Base-by-base conservation (phyloP, 1,140 invertebrate genomes). In the Leptinotarsa undecemlineata region DNA sequence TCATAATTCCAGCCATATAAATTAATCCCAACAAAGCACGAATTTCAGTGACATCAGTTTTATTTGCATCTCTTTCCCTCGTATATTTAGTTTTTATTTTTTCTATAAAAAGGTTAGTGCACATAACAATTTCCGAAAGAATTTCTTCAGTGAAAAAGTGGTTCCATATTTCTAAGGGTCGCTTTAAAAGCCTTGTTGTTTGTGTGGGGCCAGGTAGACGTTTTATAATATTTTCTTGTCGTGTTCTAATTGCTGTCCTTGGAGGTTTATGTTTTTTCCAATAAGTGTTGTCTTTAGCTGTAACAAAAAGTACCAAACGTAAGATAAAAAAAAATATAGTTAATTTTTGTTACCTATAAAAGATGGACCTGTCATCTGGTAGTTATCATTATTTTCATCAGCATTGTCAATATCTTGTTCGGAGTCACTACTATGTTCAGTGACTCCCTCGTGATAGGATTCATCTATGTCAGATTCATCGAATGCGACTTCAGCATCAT, bases 1-100 rank as follows among this genome's bases (percentile, higher is more conserved):
- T n/a, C n/a, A n/a, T n/a, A n/a, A n/a, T n/a, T n/a, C n/a, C n/a
- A n/a, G n/a, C n/a, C n/a, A n/a, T n/a, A n/a, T n/a, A n/a, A n/a
- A n/a, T n/a, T n/a, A n/a, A n/a, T n/a, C n/a, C n/a, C n/a, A n/a
- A n/a, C n/a, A n/a, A n/a, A n/a, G n/a, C n/a, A n/a, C 47, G 60
- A 21, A 76, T 72, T 70, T 76, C 66, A 42, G n/a, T 69, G n/a
- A 63, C 20, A 70, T 73, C 62, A 11, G 75, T 73, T 15, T 61
- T 5, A 60, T 61, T 48, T 17, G 60, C 64, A 64, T 61, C 68
- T 64, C 71, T 47, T 21, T 72, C 64, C 69, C 57, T 14, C 57
- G 63, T 26, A 72, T 72, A 75, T 6, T 57, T 48, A 13, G 3
- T 26, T 67, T 15, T 8, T 14, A 57, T 67, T 67, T 57, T 72